Percentiles rank a stretch among this genome's conserved stretches.
Conservation (phyloP, 2,113 vertebrate genomes). For the Daphoenositta chrysoptera region DNA sequence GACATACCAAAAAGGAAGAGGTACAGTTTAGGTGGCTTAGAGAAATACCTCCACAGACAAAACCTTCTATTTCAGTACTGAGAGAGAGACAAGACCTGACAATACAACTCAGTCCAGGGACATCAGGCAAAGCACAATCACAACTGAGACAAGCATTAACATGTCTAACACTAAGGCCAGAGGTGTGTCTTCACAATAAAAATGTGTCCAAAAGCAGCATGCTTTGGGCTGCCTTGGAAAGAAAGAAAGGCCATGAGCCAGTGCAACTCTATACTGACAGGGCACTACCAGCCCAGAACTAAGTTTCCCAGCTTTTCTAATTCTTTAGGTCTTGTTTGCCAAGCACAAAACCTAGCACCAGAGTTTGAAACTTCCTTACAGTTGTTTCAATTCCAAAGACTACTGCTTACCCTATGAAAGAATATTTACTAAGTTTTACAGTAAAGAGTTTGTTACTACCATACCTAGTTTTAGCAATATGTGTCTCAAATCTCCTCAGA, state of each 20-base stretch:
- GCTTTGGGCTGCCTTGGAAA: accelerated
- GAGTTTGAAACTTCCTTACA: background rate
- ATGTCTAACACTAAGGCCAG: background rate
- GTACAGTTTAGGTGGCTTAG: background rate
- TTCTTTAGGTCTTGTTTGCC: background rate
- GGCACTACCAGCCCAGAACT: background rate
- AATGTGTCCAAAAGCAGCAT: background rate
- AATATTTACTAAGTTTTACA: background rate
- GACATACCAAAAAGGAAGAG: background rate
- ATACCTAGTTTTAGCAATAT: background rate
- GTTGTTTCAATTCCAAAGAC: background rate
- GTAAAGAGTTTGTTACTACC: background rate
- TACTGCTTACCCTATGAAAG: background rate
- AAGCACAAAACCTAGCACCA: background rate
- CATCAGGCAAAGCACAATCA: background rate
- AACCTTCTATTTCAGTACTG: background rate
- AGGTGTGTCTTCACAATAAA: background rate
- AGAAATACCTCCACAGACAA: background rate
- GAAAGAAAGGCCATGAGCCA: background rate
- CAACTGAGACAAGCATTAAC: background rate
- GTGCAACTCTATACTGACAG: background rate
- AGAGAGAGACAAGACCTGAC: background rate
- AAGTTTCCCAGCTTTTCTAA: background rate
- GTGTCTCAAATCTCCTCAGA: background rate
- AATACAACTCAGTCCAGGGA: background rate